A percentile compares a stretch with the other conserved stretches of the same genome.
phyloP scores from a whole-genome alignment of 2,797 vertebrate genomes.

The Avahi laniger region DNA sequence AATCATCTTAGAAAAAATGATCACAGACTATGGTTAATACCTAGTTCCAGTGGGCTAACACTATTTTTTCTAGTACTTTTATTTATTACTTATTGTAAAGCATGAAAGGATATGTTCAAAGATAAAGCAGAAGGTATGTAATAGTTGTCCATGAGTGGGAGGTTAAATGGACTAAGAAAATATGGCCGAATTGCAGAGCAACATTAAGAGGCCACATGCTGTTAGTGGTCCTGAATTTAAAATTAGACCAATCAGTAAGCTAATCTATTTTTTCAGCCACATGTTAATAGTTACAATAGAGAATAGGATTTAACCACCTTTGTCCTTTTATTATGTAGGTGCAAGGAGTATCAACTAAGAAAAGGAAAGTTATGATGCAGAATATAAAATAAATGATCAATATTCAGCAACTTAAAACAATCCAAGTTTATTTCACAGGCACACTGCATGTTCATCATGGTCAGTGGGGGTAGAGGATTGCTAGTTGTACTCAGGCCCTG shows the following conservation, averaged over 20 bases:
- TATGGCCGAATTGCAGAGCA: neutral
- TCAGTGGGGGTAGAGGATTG: neutral
- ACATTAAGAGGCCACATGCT: neutral
- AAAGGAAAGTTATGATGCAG: neutral
- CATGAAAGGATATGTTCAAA: neutral
- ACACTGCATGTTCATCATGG: neutral
- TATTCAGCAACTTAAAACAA: neutral
- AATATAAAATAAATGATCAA: neutral
- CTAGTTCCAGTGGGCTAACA: neutral
- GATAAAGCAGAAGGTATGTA: neutral
- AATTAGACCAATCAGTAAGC: neutral
- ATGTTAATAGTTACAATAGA: neutral
- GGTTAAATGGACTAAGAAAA: neutral
- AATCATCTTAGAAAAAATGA: neutral
- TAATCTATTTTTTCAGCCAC: neutral
- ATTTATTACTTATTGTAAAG: neutral
- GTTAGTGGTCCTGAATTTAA: neutral
- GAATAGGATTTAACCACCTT: neutral
- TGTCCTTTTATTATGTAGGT: neutral
- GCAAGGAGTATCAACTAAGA: neutral
- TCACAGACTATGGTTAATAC: neutral
- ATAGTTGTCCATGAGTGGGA: neutral
- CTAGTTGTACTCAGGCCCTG: neutral
- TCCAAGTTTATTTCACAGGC: neutral
- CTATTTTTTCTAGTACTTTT: neutral